Base-by-base conservation (phyloP, 2,888 invertebrate species). In the Argyra leucocephala region DNA sequence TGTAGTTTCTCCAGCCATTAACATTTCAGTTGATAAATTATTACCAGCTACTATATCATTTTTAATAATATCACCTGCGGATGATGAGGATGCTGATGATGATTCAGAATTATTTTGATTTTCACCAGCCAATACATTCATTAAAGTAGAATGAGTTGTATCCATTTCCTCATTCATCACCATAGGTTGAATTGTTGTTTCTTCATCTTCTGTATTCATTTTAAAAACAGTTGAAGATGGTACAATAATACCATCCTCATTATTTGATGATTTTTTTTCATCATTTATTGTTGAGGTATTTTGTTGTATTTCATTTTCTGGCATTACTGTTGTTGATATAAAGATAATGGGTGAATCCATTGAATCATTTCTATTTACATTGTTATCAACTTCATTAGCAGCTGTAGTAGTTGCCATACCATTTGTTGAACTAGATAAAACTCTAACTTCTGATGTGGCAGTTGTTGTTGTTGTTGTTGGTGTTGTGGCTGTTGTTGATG, bases 301-400 rank as follows among this genome's bases (percentile, higher is more conserved):
- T 18, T 18, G 48, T 18, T 15, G 9, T 2, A 12, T 18, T 1
- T 1, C 5, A 3, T 48, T 48, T 48, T 48, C 48, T 9, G 48
- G 48, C 2, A 48, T 48, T n/a, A 18, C 5, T n/a, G 48, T 48
- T 48, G 48, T 48, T 48, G 48, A 48, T 48, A 48, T 9, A 5
- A 48, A 48, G 18, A 48, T 3, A 18, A 48, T 48, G 5, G 48
- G 48, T 12, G 48, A 48, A 48, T 48, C 48, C 18, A 2, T 37
- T 63, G 59, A 63, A 18, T 67, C 57, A 63, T 69, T 64, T n/a
- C 67, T 69, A 62, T 72, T 73, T 69, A 71, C 73, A 7, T 31
- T 31, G 7, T 31, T 12, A 31, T 2, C 7, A 31, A 31, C 5
- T 4, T 2, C 7, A 31, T 1, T 12, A 31, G 73, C 73, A 68